phyloP scores from a whole-genome alignment of 2,113 vertebrate genomes.

The Argyrosomus japonicus region DNA sequence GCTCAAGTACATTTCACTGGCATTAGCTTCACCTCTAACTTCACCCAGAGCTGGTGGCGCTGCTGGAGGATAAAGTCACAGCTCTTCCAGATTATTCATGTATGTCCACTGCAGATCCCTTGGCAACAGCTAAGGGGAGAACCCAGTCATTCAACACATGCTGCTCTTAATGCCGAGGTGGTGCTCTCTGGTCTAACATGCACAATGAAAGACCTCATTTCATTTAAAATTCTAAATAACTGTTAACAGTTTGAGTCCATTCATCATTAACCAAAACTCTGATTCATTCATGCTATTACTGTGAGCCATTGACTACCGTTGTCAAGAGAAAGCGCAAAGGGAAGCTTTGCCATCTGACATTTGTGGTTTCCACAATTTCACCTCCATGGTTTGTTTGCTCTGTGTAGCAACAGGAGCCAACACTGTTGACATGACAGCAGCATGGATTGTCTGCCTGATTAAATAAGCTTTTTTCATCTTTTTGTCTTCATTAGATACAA shows the following conservation, averaged over 20 bases:
- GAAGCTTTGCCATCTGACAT: slow-evolving; percentile 32
- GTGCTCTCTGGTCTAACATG: slow-evolving; percentile 4
- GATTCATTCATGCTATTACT: background rate
- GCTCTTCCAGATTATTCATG: slow-evolving; percentile 85
- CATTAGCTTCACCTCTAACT: slow-evolving; percentile 80
- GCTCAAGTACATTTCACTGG: slow-evolving; percentile 41
- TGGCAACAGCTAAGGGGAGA: slow-evolving; percentile 81
- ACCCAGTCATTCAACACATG: slow-evolving; percentile 26
- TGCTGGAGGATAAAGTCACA: slow-evolving; percentile 84
- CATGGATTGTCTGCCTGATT: slow-evolving; percentile 2
- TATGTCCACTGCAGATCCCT: slow-evolving; percentile 88
- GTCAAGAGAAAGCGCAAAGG: slow-evolving; percentile 22
- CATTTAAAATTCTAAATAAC: slow-evolving; percentile 4
- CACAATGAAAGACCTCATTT: slow-evolving; percentile 9
- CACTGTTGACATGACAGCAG: background rate
- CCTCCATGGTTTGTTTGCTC: slow-evolving; percentile 5
- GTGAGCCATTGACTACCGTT: background rate
- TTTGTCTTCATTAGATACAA: background rate
- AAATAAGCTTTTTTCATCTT: background rate
- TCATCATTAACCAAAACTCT: background rate
- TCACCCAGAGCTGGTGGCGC: slow-evolving; percentile 82
- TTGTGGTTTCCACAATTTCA: slow-evolving; percentile 20
- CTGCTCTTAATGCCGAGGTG: slow-evolving; percentile 31
- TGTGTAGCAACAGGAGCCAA: background rate
- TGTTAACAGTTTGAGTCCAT: background rate